Percentiles rank a stretch among this genome's conserved stretches.
Evolutionary conservation across 2,113 vertebrate species (phyloP).

Genomic region (Neotoma lepida): DNA sequence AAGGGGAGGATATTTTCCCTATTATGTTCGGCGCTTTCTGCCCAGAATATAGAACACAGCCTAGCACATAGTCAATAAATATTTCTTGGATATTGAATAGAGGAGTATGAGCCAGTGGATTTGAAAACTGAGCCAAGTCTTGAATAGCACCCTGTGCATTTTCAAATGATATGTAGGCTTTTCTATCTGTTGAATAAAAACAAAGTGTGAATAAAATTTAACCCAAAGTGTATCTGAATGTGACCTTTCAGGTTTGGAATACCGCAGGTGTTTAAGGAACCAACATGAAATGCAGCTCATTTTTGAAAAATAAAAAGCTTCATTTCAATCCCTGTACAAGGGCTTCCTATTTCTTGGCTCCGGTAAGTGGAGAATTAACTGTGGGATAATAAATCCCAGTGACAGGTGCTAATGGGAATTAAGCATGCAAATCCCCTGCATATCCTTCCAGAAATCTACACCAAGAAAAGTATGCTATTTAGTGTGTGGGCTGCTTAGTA

Average conservation of each 20-base stretch:
- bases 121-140: slow-evolving; percentile 28
- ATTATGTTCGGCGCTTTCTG: background rate
- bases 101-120: background rate
- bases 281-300: slow-evolving; percentile 57
- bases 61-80: slow-evolving; percentile 37
- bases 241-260: slow-evolving; percentile 54
- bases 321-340: slow-evolving; percentile 70
- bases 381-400: slow-evolving; percentile 81
- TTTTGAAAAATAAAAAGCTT: slow-evolving; percentile 71
- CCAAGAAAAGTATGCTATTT: slow-evolving; percentile 70
- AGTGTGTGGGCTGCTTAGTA: slow-evolving; percentile 68
- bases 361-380: slow-evolving; percentile 77
- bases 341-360: slow-evolving; percentile 75
- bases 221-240: slow-evolving; percentile 48
- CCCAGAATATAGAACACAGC: background rate
- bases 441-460: slow-evolving; percentile 78
- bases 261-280: slow-evolving; percentile 61
- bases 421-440: slow-evolving; percentile 80
- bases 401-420: slow-evolving; percentile 84
- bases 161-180: background rate
- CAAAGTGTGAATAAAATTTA: slow-evolving; percentile 3
- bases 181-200: slow-evolving; percentile 52
- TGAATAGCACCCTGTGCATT: background rate
- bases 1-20: background rate
- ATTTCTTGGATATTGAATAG: slow-evolving; percentile 25